Percentiles rank a stretch among this genome's conserved stretches.
Evolutionary conservation across 2,888 invertebrate genomes (phyloP).

Genomic region (Timema podura): DNA sequence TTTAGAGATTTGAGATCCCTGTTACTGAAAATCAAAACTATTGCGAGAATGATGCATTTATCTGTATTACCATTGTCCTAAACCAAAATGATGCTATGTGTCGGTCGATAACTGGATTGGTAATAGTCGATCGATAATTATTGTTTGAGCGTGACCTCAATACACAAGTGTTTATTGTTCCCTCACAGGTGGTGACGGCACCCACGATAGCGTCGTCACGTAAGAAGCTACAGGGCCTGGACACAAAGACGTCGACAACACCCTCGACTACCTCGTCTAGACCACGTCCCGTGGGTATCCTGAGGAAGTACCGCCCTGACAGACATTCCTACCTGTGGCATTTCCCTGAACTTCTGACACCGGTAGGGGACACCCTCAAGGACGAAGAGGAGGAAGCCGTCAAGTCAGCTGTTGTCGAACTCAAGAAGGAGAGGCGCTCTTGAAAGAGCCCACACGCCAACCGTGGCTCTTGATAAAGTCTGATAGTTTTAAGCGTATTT

Average conservation of each 20-base stretch:
- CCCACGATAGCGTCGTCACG: background rate
- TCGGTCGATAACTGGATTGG: too few species aligned
- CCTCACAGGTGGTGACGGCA: slow-evolving; percentile 8
- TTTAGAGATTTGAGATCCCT: too few species aligned
- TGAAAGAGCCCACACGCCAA: too few species aligned
- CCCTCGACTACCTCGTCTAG: background rate
- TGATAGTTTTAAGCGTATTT: too few species aligned
- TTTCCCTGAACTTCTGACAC: slow-evolving; percentile 38
- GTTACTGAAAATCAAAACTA: too few species aligned
- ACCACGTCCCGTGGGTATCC: background rate
- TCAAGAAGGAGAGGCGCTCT: slow-evolving; percentile 17
- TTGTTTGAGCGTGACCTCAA: too few species aligned
- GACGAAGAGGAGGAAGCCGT: slow-evolving; percentile 24
- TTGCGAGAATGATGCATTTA: too few species aligned
- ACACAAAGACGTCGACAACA: slow-evolving; percentile 6
- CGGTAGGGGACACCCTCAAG: slow-evolving; percentile 33
- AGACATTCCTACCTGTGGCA: slow-evolving; percentile 20
- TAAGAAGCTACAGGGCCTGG: background rate
- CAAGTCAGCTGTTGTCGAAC: slow-evolving; percentile 17
- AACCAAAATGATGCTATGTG: too few species aligned
- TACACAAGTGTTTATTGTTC: too few species aligned
- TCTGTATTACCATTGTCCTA: too few species aligned
- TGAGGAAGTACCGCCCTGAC: slow-evolving; percentile 9
- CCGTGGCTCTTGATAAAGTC: too few species aligned
- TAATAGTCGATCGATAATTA: too few species aligned